Evolutionary conservation across 2,797 vertebrate genomes (phyloP).

Genomic region (Silurus aristotelis): DNA sequence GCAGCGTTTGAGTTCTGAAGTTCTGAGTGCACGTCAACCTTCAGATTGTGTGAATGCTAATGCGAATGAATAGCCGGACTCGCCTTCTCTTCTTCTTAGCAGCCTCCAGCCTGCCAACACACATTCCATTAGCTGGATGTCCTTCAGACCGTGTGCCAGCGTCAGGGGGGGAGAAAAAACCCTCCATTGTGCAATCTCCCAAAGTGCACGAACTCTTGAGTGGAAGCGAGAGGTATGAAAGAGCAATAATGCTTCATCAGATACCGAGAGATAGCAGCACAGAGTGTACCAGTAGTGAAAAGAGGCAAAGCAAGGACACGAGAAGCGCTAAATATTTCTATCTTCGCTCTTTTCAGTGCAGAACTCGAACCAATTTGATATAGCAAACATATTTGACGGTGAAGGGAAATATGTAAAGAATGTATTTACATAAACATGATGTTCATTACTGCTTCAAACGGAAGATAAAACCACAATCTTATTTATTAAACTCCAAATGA

Average conservation of each 20-base stretch:
- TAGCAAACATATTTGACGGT: not conserved
- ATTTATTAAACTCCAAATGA: not conserved
- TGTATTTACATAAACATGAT: not conserved
- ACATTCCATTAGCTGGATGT: constrained; percentile 55
- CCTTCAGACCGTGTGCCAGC: constrained; percentile 49
- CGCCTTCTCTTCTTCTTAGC: constrained; percentile 28
- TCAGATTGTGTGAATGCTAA: constrained; percentile 52
- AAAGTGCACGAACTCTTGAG: constrained; percentile 24
- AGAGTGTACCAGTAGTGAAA: not conserved
- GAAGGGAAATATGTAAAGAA: not conserved
- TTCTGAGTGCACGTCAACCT: constrained; percentile 45
- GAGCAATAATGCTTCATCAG: constrained; percentile 26
- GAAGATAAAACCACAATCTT: not conserved
- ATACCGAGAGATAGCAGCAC: not conserved
- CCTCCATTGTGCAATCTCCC: constrained; percentile 39
- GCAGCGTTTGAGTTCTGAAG: constrained; percentile 5
- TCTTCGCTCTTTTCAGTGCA: not conserved
- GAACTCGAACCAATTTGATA: not conserved
- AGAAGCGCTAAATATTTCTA: not conserved
- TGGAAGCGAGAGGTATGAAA: constrained; percentile 27
- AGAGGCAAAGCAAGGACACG: constrained; percentile 22
- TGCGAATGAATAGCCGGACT: constrained; percentile 51
- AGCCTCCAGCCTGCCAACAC: constrained; percentile 52
- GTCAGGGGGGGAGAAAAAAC: not conserved
- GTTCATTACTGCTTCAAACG: not conserved